Conservation (phyloP, 2,888 invertebrate genomes). For the Nasonia oneida region DNA sequence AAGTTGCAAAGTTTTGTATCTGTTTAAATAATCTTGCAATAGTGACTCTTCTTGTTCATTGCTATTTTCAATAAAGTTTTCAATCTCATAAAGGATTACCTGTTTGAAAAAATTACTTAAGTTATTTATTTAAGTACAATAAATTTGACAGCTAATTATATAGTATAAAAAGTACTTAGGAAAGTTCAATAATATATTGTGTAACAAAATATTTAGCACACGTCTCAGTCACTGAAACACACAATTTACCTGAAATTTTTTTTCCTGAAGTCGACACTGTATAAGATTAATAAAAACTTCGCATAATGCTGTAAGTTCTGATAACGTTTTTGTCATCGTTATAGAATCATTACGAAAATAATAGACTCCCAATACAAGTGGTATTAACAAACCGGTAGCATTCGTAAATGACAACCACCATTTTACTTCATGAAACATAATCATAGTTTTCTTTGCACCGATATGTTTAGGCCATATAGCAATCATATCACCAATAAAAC, state of each 20-base stretch:
- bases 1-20: constrained; percentile 66
- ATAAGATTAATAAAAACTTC: constrained; percentile 70
- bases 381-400: constrained; percentile 64
- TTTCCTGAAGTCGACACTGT: constrained; percentile 65
- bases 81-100: constrained; percentile 66
- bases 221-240: too few species aligned
- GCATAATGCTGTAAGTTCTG: constrained; percentile 68
- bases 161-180: too few species aligned
- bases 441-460: constrained; percentile 34
- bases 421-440: constrained; percentile 61
- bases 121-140: neutral
- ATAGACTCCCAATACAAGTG: constrained; percentile 66
- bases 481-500: constrained; percentile 64
- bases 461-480: constrained; percentile 68
- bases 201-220: too few species aligned
- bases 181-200: too few species aligned
- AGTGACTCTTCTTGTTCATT: constrained; percentile 61
- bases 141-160: too few species aligned
- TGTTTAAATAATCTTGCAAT: constrained; percentile 68
- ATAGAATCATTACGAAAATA: constrained; percentile 64
- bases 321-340: constrained; percentile 67
- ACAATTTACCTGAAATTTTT: constrained; percentile 66
- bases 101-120: constrained; percentile 50
- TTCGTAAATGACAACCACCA: constrained; percentile 67
- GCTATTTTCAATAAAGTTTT: constrained; percentile 62